Evolutionary conservation across 2,888 invertebrate genomes (phyloP).

Genomic region (Bugula neritina): DNA sequence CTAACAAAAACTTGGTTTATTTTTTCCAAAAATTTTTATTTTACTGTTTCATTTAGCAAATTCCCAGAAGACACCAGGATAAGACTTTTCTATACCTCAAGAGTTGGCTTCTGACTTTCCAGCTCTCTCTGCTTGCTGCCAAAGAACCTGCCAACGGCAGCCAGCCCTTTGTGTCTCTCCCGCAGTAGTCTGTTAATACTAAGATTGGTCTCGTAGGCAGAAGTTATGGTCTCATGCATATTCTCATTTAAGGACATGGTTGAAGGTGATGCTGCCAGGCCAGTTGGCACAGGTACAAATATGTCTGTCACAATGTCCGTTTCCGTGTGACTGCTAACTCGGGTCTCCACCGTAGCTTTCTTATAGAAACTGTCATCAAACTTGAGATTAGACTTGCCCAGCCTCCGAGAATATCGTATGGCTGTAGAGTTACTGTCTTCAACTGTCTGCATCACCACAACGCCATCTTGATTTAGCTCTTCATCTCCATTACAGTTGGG

Average conservation of each 20-base stretch:
- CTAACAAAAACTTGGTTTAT: too few relatives aligned
- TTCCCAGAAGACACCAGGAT: too few relatives aligned
- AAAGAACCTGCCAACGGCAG: conserved; percentile 14
- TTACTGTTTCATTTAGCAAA: too few relatives aligned
- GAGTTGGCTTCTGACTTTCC: background rate
- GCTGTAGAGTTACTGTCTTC: background rate
- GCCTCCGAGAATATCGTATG: background rate
- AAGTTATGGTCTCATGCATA: conserved; percentile 3
- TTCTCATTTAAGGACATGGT: background rate
- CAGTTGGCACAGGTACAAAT: conserved; percentile 4
- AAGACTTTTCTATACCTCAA: too few relatives aligned
- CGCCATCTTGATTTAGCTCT: background rate
- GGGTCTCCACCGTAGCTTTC: conserved; percentile 21
- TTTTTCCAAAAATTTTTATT: too few relatives aligned
- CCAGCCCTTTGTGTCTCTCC: conserved; percentile 20
- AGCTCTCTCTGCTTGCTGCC: conserved; percentile 10
- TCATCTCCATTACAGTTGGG: background rate
- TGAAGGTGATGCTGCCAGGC: background rate
- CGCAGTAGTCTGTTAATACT: conserved; percentile 24
- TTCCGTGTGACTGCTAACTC: background rate
- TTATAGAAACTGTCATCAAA: conserved; percentile 26
- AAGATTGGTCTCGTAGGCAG: conserved; percentile 21
- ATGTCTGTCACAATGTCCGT: background rate
- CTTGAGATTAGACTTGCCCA: background rate
- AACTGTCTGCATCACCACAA: background rate